phyloP scores from a whole-genome alignment of 1,140 invertebrate species.

The Meloidogyne chitwoodi region DNA sequence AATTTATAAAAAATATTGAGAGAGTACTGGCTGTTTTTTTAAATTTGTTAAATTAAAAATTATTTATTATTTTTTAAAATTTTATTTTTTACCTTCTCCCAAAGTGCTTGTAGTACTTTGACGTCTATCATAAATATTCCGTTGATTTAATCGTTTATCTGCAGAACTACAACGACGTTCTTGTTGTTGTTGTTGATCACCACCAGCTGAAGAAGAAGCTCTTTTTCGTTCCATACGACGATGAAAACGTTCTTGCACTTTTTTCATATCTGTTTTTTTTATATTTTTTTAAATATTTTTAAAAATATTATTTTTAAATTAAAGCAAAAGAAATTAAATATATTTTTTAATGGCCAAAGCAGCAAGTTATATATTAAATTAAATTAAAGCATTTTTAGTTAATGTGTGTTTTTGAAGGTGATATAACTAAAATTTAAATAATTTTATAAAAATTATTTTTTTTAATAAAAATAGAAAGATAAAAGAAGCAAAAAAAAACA shows the following conservation, averaged over 20 bases:
- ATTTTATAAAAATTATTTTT: background rate
- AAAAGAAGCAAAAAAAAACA: background rate
- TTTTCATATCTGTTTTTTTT: slow-evolving; percentile 50
- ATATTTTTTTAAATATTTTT: slow-evolving; percentile 1
- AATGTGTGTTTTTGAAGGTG: no score
- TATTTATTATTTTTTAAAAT: background rate
- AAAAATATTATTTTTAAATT: background rate
- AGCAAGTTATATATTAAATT: no score
- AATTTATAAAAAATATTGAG: background rate
- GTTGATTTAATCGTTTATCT: background rate
- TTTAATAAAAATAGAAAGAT: background rate
- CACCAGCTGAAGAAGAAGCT: slow-evolving; percentile 32
- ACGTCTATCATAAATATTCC: background rate
- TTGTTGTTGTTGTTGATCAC: slow-evolving; percentile 9
- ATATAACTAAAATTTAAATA: no score
- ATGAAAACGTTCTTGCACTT: slow-evolving; percentile 57
- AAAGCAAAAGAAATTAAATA: background rate
- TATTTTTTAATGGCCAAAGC: no score
- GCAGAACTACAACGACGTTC: background rate
- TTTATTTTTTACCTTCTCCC: slow-evolving; percentile 6
- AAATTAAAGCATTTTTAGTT: no score
- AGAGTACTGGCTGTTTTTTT: no score
- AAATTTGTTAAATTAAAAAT: background rate
- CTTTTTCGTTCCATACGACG: slow-evolving; percentile 57
- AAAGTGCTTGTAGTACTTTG: slow-evolving; percentile 9